Percentiles rank a stretch among this genome's conserved stretches.
Evolutionary conservation across 2,797 vertebrate genomes (phyloP).

Genomic region (Liasis olivaceus): DNA sequence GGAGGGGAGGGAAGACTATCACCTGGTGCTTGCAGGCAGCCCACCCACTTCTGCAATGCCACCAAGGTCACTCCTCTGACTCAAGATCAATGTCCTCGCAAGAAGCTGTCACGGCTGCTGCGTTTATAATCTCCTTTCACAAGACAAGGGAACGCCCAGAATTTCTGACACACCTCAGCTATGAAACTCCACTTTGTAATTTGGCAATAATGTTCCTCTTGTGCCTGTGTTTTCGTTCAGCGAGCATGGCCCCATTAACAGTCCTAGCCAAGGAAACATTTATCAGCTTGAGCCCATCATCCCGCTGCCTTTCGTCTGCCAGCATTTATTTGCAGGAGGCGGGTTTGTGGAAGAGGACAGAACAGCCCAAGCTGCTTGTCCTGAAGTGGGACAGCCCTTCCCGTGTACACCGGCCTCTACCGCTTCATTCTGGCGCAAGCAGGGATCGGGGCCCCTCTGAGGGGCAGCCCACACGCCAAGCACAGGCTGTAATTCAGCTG

Average conservation of each 20-base stretch:
- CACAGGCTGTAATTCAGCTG: not conserved
- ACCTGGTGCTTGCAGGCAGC: not conserved
- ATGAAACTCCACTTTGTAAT: not conserved
- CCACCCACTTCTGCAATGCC: not conserved
- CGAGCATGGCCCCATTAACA: not conserved
- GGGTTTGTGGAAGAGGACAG: not conserved
- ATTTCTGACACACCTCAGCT: not conserved
- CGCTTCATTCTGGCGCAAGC: not conserved
- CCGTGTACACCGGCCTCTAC: not conserved
- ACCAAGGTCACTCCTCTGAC: not conserved
- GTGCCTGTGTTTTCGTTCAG: not conserved
- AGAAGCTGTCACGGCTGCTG: not conserved
- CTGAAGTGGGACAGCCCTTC: not conserved
- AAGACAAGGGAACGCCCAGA: not conserved
- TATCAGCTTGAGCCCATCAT: not conserved
- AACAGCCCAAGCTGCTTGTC: not conserved
- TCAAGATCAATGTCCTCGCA: not conserved
- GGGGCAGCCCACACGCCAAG: rapidly evolving
- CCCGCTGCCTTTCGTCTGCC: not conserved
- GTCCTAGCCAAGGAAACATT: not conserved
- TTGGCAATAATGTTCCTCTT: not conserved
- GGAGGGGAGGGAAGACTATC: not conserved
- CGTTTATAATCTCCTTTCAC: not conserved
- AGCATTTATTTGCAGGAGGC: not conserved
- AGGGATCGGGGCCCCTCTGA: not conserved